These are phyloP conservation scores for Tachycineta bicolor DNA, from an alignment of 2,113 vertebrate species.

Conservation along the genomic window DNA sequence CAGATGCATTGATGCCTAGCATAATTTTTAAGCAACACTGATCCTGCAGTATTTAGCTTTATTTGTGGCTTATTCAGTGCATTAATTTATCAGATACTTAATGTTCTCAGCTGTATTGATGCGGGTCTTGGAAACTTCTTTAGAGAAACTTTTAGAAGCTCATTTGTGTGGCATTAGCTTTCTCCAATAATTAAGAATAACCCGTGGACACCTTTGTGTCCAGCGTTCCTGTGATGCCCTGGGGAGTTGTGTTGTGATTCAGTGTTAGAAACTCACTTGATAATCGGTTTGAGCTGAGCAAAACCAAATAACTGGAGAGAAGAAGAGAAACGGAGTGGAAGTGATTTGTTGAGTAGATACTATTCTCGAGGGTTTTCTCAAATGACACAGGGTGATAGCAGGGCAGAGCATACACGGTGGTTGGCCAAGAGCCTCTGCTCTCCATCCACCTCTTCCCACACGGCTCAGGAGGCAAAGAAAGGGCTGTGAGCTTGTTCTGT, in stretches of 20 bases:
- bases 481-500: not conserved
- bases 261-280: not conserved
- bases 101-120: not conserved
- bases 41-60: not conserved
- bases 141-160: not conserved
- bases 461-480: not conserved
- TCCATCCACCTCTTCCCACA: not conserved
- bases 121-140: not conserved
- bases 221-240: not conserved
- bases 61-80: not conserved
- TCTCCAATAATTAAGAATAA: not conserved
- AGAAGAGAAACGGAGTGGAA: not conserved
- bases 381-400: not conserved
- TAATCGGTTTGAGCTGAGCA: not conserved
- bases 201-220: not conserved
- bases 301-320: not conserved
- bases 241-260: not conserved
- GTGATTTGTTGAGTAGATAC: not conserved
- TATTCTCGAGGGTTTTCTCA: not conserved
- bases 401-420: accelerated
- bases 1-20: not conserved
- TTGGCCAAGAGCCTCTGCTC: not conserved
- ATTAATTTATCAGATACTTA: not conserved
- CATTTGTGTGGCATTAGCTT: not conserved
- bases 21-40: not conserved